Base-by-base conservation (phyloP, 2,888 invertebrate species). In the Spodoptera littoralis region DNA sequence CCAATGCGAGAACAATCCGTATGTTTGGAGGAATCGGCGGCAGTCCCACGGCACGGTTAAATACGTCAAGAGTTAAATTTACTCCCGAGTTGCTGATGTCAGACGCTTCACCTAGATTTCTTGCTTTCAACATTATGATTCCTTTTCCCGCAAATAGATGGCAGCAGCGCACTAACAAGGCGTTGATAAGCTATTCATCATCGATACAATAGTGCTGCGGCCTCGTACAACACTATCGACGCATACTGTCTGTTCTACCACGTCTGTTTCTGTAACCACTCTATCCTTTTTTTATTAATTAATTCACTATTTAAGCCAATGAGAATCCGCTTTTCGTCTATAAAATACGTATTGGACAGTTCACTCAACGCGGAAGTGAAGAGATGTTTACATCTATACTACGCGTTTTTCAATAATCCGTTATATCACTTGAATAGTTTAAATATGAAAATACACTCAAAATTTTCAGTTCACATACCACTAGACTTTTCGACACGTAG, bases 41-140 rank as follows among this genome's bases (percentile, higher is more conserved):
- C 77, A 79, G 82, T 81, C 75, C 77, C 85, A 80, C 84, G 75
- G 80, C 79, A 83, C 83, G 83, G 87, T 85, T 85, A 81, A 83
- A 82, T 90, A 92, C 94, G 93, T 93, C 92, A 92, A 82, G 86
- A 93, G 93, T 93, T 94, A 94, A 94, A 91, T 91, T 93, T 94
- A 94, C 92, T 90, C 83, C 78, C 80, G 84, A 84, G 78, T 87
- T 87, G 93, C 87, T 94, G 94, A 94, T 93, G 93, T 94, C 92
- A 93, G 93, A 92, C 86, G 90, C 88, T 91, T 92, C 92, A 93
- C 92, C 94, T 93, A 94, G 90, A 92, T 93, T 91, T 89, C 88
- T 60, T 83, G 86, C 80, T 88, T 90, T 86, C 84, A 86, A 79
- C 83, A 81, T 82, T 84, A 57, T 62, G 86, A 86, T 91, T 90